Evolutionary conservation across 2,888 invertebrate genomes (phyloP), one percentile per base, ranked within the genome.

Genomic region (Agrotis segetum): DNA sequence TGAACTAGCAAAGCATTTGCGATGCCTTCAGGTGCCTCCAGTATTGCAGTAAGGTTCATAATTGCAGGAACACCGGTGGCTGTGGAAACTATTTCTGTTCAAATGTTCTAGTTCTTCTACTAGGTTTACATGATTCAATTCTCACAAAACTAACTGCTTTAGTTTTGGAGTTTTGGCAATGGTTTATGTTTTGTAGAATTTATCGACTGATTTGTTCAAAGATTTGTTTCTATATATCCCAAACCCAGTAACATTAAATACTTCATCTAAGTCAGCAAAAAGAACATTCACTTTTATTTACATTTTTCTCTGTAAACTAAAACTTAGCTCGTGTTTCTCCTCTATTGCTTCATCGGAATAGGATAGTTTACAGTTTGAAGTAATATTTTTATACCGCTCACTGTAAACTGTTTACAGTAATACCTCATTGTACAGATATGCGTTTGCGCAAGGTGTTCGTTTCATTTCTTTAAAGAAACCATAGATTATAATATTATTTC

Each of bases 371-470:
- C 11, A 24, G 2, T 62, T 40, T 49, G 34, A 4, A 24, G 2
- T 17, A 34, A 50, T 47, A 64, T 29, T 72, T 63, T 78, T 34
- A 19, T 29, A 21, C 17, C 14, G 21, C 6, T 47, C 7, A 11
- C 9, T 52, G 61, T 50, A 64, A 44, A 52, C 24, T 52, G 61
- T 47, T 64, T 47, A 52, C 19, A 52, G 16, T 21, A 21, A n/a
- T 55, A 55, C n/a, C 55, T 78, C 44, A 60, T 60, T 34, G 46
- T 44, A 13, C 14, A 50, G 11, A 19, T 16, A n/a, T 52, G 50
- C 56, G 58, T 29, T 40, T 55, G 29, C 71, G 53, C 77, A 81
- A 40, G 71, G 53, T 81, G 65, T 50, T 24, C n/a, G 19, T 14
- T 40, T 16, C 13, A 49, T 55, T 67, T 40, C 24, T 59, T 49